Conservation (phyloP, 2,888 invertebrate species). For the Bellardia bayeri region DNA sequence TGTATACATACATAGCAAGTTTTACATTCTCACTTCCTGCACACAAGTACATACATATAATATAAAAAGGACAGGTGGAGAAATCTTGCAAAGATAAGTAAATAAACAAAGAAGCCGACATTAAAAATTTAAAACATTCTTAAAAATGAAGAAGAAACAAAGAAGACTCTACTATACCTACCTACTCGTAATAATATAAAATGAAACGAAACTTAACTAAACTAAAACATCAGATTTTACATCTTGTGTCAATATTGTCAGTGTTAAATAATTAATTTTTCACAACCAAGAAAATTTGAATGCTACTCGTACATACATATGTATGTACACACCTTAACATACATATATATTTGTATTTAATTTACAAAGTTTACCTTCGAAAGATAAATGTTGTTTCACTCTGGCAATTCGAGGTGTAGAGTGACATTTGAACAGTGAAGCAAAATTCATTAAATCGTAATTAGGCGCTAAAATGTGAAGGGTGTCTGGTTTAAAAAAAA, state of each 20-base stretch:
- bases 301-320: neutral
- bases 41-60: neutral
- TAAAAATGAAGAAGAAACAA: constrained; percentile 33
- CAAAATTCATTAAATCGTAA: neutral
- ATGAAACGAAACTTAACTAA: constrained; percentile 8
- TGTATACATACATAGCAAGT: neutral
- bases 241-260: constrained; percentile 54
- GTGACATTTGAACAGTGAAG: constrained; percentile 6
- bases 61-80: neutral
- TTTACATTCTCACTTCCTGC: constrained; percentile 6
- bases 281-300: constrained; percentile 39
- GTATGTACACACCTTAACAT: neutral
- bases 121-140: constrained; percentile 61
- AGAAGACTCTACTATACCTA: neutral
- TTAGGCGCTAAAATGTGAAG: neutral
- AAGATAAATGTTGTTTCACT: constrained; percentile 19
- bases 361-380: constrained; percentile 33
- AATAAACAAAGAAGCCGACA: constrained; percentile 59
- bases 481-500: too few species aligned
- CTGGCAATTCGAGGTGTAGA: neutral
- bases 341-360: constrained; percentile 32
- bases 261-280: constrained; percentile 45
- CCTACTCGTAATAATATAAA: neutral
- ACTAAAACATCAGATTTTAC: constrained; percentile 37
- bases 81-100: constrained; percentile 26